phyloP scores from a whole-genome alignment of 2,888 invertebrate species.

The Litoditis marina region DNA sequence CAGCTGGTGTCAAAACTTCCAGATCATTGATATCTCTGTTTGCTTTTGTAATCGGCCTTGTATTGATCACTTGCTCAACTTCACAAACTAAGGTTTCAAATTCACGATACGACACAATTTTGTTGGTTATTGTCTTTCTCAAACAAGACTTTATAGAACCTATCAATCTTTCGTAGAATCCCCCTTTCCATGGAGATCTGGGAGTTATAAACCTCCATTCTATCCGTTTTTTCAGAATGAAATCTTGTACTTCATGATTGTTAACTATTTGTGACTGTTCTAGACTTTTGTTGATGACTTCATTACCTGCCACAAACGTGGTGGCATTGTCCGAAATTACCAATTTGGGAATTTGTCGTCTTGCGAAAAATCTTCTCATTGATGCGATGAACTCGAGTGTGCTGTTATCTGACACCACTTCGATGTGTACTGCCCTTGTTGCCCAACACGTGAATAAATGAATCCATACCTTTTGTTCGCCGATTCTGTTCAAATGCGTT shows the following conservation, averaged over 20 bases:
- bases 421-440: too few relatives aligned
- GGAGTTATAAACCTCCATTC: slow-evolving; percentile 4
- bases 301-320: neutral
- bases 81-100: neutral
- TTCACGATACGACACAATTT: neutral
- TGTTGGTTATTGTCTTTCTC: neutral
- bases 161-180: slow-evolving; percentile 6
- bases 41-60: neutral
- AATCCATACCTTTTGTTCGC: too few relatives aligned
- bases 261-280: too few relatives aligned
- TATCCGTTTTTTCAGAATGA: neutral
- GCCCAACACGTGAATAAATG: too few relatives aligned
- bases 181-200: slow-evolving; percentile 2
- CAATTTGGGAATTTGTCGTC: neutral
- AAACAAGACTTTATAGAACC: neutral
- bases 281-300: neutral
- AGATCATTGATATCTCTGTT: neutral
- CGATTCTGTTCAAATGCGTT: too few relatives aligned
- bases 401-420: neutral
- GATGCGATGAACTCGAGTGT: neutral
- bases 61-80: neutral
- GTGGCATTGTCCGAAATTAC: slow-evolving; percentile 1
- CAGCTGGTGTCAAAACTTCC: neutral
- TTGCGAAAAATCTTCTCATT: neutral
- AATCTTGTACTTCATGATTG: neutral